These are phyloP conservation scores for Myoxocephalus aenaeus DNA, from an alignment of 2,797 vertebrate genomes.

Conservation along the genomic window DNA sequence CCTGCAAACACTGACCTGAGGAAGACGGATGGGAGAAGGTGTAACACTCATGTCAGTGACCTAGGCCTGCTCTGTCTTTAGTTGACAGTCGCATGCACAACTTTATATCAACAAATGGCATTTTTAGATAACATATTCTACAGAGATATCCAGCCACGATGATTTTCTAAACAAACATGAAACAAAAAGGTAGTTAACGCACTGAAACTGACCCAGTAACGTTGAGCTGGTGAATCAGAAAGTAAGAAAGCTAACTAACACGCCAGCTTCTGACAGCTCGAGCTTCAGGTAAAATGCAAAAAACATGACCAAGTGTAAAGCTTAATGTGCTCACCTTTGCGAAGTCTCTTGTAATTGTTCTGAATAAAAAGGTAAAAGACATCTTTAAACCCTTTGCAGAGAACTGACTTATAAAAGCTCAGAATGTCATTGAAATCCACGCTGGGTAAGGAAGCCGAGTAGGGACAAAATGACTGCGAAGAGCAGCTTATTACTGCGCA, in stretches of 20 bases:
- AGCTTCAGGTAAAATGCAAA: neutral
- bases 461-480: constrained; percentile 26
- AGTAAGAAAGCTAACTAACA: neutral
- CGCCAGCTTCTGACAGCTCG: neutral
- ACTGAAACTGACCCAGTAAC: neutral
- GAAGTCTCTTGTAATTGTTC: constrained; percentile 59
- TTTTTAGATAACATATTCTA: neutral
- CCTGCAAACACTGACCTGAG: constrained; percentile 63
- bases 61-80: neutral
- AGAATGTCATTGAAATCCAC: constrained; percentile 83
- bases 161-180: accelerated
- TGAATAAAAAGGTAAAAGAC: constrained; percentile 73
- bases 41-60: neutral
- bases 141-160: neutral
- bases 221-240: neutral
- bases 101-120: neutral
- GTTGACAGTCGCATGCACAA: neutral
- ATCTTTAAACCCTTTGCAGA: constrained; percentile 47
- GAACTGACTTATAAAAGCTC: constrained; percentile 39
- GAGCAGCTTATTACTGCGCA: accelerated
- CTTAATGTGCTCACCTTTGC: constrained; percentile 69
- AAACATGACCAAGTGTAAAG: no score
- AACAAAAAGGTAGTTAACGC: neutral
- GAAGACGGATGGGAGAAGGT: neutral
- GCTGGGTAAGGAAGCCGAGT: constrained; percentile 63